Conservation (phyloP, 2,113 vertebrate species). For the Girardinichthys multiradiatus region DNA sequence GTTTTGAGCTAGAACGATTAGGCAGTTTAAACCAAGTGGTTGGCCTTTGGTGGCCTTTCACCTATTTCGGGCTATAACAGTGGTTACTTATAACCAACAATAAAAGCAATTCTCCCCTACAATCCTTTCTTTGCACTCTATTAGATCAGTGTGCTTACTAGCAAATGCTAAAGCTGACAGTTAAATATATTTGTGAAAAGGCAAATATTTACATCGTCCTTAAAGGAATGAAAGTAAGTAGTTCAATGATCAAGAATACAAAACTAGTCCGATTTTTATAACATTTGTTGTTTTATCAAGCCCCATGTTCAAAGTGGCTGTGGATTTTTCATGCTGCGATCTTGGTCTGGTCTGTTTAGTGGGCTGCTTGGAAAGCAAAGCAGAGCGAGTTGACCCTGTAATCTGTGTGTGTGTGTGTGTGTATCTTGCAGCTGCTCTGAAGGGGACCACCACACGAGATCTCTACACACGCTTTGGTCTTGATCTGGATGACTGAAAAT, state of each 20-base stretch:
- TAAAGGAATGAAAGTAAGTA: neutral
- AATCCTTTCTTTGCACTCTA: neutral
- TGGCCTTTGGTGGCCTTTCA: too few species aligned
- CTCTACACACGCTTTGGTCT: slow-evolving; percentile 90
- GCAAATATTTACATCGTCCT: neutral
- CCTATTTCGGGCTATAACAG: neutral
- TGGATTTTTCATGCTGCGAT: neutral
- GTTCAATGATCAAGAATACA: too few species aligned
- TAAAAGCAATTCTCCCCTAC: neutral
- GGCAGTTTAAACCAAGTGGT: too few species aligned
- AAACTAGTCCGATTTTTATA: neutral
- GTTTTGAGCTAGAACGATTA: too few species aligned
- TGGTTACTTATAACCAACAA: neutral
- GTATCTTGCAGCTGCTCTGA: slow-evolving; percentile 83
- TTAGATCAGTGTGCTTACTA: neutral
- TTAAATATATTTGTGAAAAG: neutral
- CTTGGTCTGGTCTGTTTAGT: slow-evolving; percentile 42
- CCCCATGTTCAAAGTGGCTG: neutral
- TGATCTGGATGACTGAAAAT: slow-evolving; percentile 86
- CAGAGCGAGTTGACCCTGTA: slow-evolving; percentile 37
- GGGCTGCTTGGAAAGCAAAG: slow-evolving; percentile 56
- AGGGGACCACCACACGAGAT: slow-evolving; percentile 90
- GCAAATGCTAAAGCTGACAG: neutral
- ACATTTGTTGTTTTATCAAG: neutral
- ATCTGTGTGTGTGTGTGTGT: slow-evolving; percentile 40